Percentiles rank a stretch among this genome's conserved stretches.
Conservation (phyloP, 1,140 invertebrate species). For the Eurosta solidaginis region DNA sequence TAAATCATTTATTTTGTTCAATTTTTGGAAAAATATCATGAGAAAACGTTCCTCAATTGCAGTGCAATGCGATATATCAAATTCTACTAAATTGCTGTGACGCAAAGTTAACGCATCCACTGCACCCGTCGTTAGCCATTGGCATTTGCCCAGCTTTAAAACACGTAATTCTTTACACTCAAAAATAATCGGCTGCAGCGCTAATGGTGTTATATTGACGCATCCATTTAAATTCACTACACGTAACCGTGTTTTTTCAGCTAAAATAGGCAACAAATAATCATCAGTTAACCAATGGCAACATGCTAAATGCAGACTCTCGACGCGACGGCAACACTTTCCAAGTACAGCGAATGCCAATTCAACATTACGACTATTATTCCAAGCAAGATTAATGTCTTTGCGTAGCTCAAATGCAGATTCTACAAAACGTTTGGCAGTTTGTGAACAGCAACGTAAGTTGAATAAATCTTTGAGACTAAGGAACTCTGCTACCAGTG, state of each 20-base stretch:
- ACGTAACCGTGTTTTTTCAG: constrained; percentile 60
- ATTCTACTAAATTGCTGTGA: constrained; percentile 62
- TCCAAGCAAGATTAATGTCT: constrained; percentile 48
- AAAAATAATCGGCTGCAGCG: constrained; percentile 65
- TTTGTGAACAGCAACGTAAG: constrained; percentile 64
- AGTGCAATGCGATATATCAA: constrained; percentile 64
- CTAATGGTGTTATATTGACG: constrained; percentile 62
- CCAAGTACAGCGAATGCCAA: constrained; percentile 60
- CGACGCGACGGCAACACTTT: constrained; percentile 60
- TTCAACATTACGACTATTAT: constrained; percentile 45
- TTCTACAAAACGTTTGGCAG: constrained; percentile 44
- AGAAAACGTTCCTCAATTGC: constrained; percentile 64
- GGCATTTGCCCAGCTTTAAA: constrained; percentile 62
- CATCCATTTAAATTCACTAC: constrained; percentile 65
- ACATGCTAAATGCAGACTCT: constrained; percentile 61
- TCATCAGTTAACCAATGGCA: constrained; percentile 61
- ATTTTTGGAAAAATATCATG: constrained; percentile 64
- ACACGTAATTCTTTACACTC: constrained; percentile 62
- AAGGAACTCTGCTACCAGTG: constrained; percentile 61
- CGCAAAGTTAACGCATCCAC: constrained; percentile 64
- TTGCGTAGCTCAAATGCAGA: constrained; percentile 40
- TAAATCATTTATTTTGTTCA: constrained; percentile 61
- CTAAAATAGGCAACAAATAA: constrained; percentile 62
- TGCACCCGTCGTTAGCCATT: constrained; percentile 65
- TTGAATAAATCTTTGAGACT: constrained; percentile 64